Base-by-base conservation (phyloP, 2,113 vertebrate genomes). In the Donacobius atricapilla region DNA sequence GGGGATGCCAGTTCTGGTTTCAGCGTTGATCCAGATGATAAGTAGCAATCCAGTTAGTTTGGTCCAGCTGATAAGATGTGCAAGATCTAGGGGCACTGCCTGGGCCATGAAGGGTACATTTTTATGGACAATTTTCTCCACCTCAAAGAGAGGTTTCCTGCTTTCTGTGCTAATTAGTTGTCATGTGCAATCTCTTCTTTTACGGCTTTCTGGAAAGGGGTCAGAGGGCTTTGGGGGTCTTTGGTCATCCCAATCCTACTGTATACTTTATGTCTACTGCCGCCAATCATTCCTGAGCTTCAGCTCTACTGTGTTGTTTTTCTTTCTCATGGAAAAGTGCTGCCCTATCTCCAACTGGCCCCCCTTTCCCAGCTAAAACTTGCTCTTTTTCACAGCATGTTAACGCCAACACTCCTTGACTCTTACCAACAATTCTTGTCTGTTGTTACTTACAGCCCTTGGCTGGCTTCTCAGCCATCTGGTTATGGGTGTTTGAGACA, bases 81-180 rank as follows among this genome's bases (percentile, higher is more conserved):
- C 4, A 14, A 15, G 27, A 25, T 57, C 12, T 15, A 31, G 31
- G 7, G 23, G 1, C 11, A 44, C 35, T 56, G 7, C 31, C 8
- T 28, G 22, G 35, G 8, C 14, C 50, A 57, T 4, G 8, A 35
- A 3, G 6, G 5, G 7, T 24, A 28, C 1, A 0, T 33, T 66
- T 51, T 24, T 20, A 50, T 1, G 3, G 23, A 24, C 8, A 28
- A 7, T 2, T 70, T 40, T 79, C n/a, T 40, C 30, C 17, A 40
- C 5, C 5, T 11, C 5, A 9, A 56, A n/a, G n/a, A 79, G 6
- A 71, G 16, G 6, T 73, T 58, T 51, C 60, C 28, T 73, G 19
- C 15, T 89, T 73, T 45, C 39, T 39, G 3, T 51, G 44, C 4
- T n/a, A 45, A 28, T 57, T 45, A 10, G 4, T 39, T 20, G 6